These are phyloP conservation scores for Drosophila gunungcola DNA, from an alignment of 1,140 invertebrate genomes.

Conservation along the genomic window DNA sequence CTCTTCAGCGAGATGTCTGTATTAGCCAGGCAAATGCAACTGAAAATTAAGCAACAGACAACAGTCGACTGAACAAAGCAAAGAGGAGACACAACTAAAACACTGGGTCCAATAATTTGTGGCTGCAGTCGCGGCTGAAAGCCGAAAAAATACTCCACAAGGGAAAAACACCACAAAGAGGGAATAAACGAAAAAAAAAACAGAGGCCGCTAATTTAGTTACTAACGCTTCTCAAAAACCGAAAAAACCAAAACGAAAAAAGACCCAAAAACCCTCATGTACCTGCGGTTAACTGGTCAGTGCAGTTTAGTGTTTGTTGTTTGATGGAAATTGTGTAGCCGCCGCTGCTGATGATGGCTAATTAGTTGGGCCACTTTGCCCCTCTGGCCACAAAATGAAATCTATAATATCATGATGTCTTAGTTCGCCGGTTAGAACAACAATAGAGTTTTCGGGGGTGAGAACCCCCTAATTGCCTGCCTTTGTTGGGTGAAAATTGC, in stretches of 20 bases:
- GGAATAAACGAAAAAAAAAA: conserved; percentile 32
- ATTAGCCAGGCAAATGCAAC: conserved; percentile 72
- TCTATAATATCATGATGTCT: conserved; percentile 56
- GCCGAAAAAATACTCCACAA: conserved; percentile 13
- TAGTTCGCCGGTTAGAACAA: conserved; percentile 43
- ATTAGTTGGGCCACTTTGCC: conserved; percentile 50
- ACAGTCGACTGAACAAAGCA: conserved; percentile 19
- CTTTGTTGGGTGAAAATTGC: conserved; percentile 77
- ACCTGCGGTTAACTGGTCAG: conserved; percentile 66
- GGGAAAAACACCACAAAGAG: conserved; percentile 18
- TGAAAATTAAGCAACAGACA: conserved; percentile 70
- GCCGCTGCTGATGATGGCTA: conserved; percentile 78
- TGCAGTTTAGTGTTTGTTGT: conserved; percentile 39
- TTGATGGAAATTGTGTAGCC: conserved; percentile 59
- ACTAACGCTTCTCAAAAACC: conserved; percentile 48
- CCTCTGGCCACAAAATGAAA: background rate
- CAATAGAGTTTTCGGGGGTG: conserved; percentile 34
- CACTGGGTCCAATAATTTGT: conserved; percentile 40
- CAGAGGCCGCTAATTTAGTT: conserved; percentile 75
- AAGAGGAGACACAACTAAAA: conserved; percentile 34
- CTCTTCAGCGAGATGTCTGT: conserved; percentile 64
- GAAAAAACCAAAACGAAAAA: background rate
- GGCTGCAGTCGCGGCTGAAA: conserved; percentile 20
- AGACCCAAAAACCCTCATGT: conserved; percentile 58
- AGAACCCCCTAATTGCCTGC: conserved; percentile 25